A percentile compares a stretch with the other conserved stretches of the same genome.
phyloP scores from a whole-genome alignment of 2,888 invertebrate genomes.

The Trichacis sp. region DNA sequence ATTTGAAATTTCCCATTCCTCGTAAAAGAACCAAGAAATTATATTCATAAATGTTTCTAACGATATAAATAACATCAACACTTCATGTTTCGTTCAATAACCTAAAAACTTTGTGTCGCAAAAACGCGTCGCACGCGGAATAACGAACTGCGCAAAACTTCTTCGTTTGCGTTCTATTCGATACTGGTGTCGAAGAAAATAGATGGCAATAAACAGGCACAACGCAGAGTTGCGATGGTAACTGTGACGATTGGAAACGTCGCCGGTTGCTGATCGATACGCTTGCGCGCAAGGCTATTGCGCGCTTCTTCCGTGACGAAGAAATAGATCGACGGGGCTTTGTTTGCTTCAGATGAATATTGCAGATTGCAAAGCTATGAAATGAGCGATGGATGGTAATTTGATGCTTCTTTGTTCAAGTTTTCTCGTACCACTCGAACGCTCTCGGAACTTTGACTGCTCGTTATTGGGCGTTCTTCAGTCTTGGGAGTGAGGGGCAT shows the following conservation, averaged over 20 bases:
- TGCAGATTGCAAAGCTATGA: neutral
- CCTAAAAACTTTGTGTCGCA: no score
- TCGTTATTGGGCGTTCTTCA: neutral
- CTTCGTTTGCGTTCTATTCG: constrained; percentile 28
- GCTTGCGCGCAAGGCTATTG: constrained; percentile 28
- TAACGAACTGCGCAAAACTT: no score
- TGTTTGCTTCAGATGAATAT: constrained; percentile 2
- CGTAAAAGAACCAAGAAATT: no score
- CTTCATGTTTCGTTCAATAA: no score
- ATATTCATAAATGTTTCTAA: no score
- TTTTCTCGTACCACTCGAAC: neutral
- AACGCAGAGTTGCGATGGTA: constrained; percentile 37
- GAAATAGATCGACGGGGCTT: neutral
- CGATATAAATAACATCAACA: no score
- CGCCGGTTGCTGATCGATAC: constrained; percentile 40
- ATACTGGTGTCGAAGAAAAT: constrained; percentile 23
- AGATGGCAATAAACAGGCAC: constrained; percentile 5
- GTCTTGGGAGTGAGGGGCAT: no score
- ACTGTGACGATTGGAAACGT: constrained; percentile 40
- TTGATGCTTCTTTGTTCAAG: neutral
- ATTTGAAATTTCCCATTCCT: no score
- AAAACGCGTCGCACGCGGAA: no score
- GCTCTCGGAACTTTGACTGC: neutral
- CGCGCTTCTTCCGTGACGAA: constrained; percentile 5
- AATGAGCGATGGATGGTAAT: constrained; percentile 2